Conservation (phyloP, 2,797 vertebrate species). For the Falco novaeseelandiae region DNA sequence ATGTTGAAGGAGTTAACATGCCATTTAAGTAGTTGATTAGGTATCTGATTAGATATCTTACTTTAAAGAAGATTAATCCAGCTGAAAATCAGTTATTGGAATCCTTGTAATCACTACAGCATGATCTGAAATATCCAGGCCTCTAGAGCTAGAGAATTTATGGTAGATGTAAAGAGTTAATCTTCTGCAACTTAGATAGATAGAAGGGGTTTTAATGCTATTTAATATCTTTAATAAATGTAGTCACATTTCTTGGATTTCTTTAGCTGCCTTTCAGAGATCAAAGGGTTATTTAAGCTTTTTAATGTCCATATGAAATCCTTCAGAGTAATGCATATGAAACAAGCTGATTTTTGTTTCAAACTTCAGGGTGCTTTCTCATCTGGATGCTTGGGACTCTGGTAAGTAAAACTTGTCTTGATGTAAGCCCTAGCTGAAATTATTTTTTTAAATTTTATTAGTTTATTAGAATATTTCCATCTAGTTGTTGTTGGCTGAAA, state of each 20-base stretch:
- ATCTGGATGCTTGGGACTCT: slow-evolving; percentile 83
- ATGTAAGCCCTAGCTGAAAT: not conserved
- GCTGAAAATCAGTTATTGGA: not conserved
- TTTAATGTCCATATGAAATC: not conserved
- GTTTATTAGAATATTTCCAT: not conserved
- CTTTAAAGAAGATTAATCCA: not conserved
- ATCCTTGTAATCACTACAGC: not conserved
- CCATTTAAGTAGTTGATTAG: not conserved
- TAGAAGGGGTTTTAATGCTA: not conserved
- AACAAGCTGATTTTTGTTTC: slow-evolving; percentile 22
- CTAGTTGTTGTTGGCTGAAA: not conserved
- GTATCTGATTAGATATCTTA: not conserved
- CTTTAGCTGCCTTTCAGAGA: not conserved
- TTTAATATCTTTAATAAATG: not conserved
- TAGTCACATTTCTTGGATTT: not conserved
- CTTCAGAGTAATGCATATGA: not conserved
- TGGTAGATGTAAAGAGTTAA: not conserved
- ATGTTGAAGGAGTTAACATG: not conserved
- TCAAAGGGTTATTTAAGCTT: not conserved
- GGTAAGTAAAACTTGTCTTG: slow-evolving; percentile 79
- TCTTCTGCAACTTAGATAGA: not conserved
- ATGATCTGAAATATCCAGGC: not conserved
- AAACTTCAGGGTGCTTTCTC: slow-evolving; percentile 87
- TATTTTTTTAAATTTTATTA: too few relatives aligned
- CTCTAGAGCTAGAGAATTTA: not conserved